Conservation (phyloP, 1,140 invertebrate species). For the Potamilus streckersoni region DNA sequence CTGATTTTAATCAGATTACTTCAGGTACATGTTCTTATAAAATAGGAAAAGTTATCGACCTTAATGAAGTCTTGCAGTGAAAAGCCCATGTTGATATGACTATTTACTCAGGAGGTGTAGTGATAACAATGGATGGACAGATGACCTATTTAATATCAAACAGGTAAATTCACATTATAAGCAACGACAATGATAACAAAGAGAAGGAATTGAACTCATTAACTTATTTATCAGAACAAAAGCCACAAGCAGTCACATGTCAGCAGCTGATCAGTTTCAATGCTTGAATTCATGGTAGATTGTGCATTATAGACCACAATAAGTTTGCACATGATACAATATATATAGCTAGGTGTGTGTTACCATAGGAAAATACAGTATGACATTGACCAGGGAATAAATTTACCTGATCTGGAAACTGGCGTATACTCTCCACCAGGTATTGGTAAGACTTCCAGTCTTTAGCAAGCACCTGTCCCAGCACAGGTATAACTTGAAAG, state of each 20-base stretch:
- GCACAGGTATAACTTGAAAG: slow-evolving; percentile 96
- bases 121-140: no score
- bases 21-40: no score
- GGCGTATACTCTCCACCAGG: slow-evolving; percentile 96
- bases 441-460: slow-evolving; percentile 99
- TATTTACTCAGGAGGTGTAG: no score
- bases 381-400: neutral
- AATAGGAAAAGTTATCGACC: no score
- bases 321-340: neutral
- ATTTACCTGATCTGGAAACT: slow-evolving; percentile 91
- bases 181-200: no score
- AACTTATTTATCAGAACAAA: neutral
- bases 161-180: no score
- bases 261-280: neutral
- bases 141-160: no score
- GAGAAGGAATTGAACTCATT: no score
- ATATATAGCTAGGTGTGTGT: neutral
- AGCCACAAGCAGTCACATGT: no score
- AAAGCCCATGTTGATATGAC: no score
- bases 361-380: neutral
- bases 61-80: no score
- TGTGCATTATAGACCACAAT: neutral
- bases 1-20: no score
- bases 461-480: slow-evolving; percentile 93
- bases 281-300: neutral